These are phyloP conservation scores for Tenualosa ilisha DNA, from an alignment of 2,797 vertebrate species.

Conservation along the genomic window DNA sequence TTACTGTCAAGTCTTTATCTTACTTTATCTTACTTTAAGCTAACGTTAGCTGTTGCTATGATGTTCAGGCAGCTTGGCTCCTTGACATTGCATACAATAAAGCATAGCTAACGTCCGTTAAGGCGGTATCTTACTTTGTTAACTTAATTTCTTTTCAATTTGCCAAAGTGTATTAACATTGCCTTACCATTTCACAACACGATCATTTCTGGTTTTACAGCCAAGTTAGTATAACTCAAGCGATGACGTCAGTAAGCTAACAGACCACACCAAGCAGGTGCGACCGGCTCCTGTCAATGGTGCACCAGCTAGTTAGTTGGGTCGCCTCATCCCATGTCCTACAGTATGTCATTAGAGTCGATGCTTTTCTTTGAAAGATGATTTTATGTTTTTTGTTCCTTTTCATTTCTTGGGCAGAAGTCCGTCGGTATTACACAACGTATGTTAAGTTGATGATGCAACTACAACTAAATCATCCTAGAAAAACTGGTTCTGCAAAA, in stretches of 20 bases:
- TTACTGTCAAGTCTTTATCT: not conserved
- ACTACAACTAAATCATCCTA: not conserved
- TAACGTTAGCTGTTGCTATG: not conserved
- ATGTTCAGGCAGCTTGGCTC: not conserved
- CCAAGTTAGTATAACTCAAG: not conserved
- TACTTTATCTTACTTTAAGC: not conserved
- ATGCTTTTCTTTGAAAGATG: not conserved
- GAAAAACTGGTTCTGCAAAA: slow-evolving; percentile 26
- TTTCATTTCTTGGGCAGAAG: not conserved
- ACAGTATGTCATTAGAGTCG: no score
- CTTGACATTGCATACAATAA: not conserved
- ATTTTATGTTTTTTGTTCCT: not conserved
- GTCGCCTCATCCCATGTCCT: not conserved
- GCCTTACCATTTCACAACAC: not conserved
- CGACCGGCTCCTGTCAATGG: not conserved
- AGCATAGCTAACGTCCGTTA: not conserved
- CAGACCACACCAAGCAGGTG: slow-evolving; percentile 38
- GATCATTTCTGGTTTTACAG: not conserved
- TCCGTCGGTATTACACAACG: not conserved
- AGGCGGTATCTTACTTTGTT: not conserved
- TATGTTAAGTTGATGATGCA: not conserved
- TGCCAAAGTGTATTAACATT: not conserved
- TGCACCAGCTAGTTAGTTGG: not conserved
- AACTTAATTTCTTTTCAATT: not conserved
- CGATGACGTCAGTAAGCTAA: slow-evolving; percentile 42